Conservation (phyloP, 2,888 invertebrate species). For the Biston betularia region DNA sequence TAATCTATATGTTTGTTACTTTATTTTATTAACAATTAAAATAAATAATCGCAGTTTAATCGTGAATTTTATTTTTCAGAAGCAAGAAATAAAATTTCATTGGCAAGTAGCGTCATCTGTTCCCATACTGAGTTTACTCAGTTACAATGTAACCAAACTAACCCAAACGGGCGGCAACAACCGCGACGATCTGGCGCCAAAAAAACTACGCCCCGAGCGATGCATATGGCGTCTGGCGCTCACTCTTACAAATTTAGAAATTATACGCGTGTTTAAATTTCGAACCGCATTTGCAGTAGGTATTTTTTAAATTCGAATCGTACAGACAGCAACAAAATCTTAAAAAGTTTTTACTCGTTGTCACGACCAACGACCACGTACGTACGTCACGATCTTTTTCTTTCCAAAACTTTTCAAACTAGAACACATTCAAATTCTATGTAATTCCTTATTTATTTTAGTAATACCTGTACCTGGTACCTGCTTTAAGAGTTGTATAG, state of each 20-base stretch:
- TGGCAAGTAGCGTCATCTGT: background rate
- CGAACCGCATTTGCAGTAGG: slow-evolving; percentile 55
- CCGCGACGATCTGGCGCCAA: slow-evolving; percentile 69
- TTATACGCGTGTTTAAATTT: slow-evolving; percentile 81
- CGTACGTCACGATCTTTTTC: too few relatives aligned
- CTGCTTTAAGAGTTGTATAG: too few relatives aligned
- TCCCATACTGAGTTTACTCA: slow-evolving; percentile 7
- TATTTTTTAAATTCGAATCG: slow-evolving; percentile 19
- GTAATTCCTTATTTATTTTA: too few relatives aligned
- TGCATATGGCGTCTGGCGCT: slow-evolving; percentile 79
- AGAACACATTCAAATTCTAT: too few relatives aligned
- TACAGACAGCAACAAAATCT: slow-evolving; percentile 6
- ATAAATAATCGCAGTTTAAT: too few relatives aligned
- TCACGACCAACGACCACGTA: too few relatives aligned
- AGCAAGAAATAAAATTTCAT: background rate
- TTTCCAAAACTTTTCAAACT: background rate
- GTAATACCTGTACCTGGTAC: too few relatives aligned
- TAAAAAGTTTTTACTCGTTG: background rate
- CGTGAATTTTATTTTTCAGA: too few relatives aligned
- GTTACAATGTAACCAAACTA: slow-evolving; percentile 44
- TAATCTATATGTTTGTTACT: too few relatives aligned
- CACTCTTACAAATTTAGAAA: slow-evolving; percentile 70
- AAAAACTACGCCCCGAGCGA: slow-evolving; percentile 68
- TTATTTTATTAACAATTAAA: too few relatives aligned
- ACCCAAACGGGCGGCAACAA: slow-evolving; percentile 33